Base-by-base conservation (phyloP, 2,797 vertebrate genomes). In the Liasis olivaceus region DNA sequence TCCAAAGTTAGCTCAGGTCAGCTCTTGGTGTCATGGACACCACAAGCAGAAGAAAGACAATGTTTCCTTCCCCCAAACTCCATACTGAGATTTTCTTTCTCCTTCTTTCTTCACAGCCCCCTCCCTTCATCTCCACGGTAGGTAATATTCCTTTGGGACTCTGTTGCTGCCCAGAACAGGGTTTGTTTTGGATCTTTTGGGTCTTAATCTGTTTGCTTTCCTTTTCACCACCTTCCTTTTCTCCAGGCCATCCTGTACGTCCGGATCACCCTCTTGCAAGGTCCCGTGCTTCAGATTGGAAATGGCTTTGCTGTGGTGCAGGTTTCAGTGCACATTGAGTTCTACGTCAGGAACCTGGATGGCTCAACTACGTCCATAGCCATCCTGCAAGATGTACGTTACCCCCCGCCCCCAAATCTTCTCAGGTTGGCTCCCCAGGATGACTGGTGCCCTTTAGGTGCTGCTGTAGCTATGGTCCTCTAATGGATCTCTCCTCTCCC, bases 351-450 rank as follows among this genome's bases (percentile, higher is more conserved):
- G 42, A 47, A 0, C 2, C 1, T 14, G 0, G 93, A 94, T 0
- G 95, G 95, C 11, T 3, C 2, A 95, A 3, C 1, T 0, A 17
- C 13, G 17, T 64, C 51, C 0, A 1, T 86, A 24, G 72, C 96
- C 86, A 66, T 93, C 81, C 59, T 96, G 81, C 93, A 60, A 91
- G 93, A 94, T 0, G 96, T 96, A 90, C 96, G 96, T 95, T n/a
- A 90, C 28, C 15, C 20, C 77, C 15, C 0, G 2, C 84, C 0
- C 28, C 64, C 64, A 4, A 1, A 2, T 5, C 90, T n/a, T 1
- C 0, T 1, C 5, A 28, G 0, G n/a, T 9, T 1, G 56, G 36
- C 8, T 0, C 0, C 2, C 64, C 13, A 69, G n/a, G 64, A 69
- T 69, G 13, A 69, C 28, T 2, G 4, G 14, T 69, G 28, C n/a